Evolutionary conservation across 2,113 vertebrate species (phyloP), one percentile per base, ranked within the genome.

Genomic region (Ascaphus truei): DNA sequence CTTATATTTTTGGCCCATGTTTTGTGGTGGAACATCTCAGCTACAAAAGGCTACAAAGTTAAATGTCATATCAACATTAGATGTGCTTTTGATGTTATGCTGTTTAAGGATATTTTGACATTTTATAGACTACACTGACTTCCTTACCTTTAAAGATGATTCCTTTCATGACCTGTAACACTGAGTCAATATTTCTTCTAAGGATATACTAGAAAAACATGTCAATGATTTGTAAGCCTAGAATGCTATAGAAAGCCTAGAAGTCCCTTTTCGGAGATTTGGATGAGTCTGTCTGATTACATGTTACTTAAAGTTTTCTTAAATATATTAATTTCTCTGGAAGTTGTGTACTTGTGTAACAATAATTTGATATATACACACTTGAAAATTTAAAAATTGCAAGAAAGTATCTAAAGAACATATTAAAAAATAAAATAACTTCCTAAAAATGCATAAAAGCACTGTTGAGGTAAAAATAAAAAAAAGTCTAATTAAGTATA

Each of bases 41-140:
- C 34, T 56, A 67, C 52, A 68, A 50, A 60, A 37, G 29, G 57
- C 16, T 66, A 55, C 51, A 56, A 66, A 66, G 63, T 34, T 56
- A 66, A 60, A 51, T 59, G 31, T 69, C 56, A 69, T 37, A 50
- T 29, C 48, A 69, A 61, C 67, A 51, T 25, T 68, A 33, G 23
- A 29, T 59, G 22, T 26, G 15, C 55, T 50, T 68, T 48, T 69
- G 55, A 51, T 50, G 47, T 36, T 51, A 18, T n/a, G 31, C 31
- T 51, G 43, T 48, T 69, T 69, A 50, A 39, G 25, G 60, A 58
- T 69, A 51, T 60, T 48, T 60, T 61, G 55, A 37, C 63, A 66
- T 66, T 60, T 69, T 69, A 26, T 61, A 30, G 45, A 37, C 56
- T 39, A 36, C 37, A 34, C 16, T 58, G 22, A 12, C 20, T 48